Percentiles rank a stretch among this genome's conserved stretches.
These are phyloP conservation scores for Pseudoatta argentina DNA, from an alignment of 1,140 invertebrate species.

Conservation along the genomic window DNA sequence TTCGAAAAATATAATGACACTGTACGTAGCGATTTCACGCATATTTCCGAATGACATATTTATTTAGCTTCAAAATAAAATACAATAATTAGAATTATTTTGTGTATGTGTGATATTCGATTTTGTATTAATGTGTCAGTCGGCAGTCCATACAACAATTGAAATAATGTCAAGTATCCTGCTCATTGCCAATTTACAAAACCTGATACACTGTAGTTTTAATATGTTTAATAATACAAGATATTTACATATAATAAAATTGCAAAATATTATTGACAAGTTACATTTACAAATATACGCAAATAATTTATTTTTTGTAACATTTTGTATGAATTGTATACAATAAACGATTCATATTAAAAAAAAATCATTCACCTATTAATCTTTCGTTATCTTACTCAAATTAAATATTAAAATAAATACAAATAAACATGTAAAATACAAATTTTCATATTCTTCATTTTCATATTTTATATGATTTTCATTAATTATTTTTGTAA, in stretches of 20 bases:
- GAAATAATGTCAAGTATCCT: constrained; percentile 73
- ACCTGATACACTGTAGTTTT: constrained; percentile 6
- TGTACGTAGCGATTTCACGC: constrained; percentile 61
- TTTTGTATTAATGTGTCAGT: constrained; percentile 79
- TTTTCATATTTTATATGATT: not conserved
- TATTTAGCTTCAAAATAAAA: constrained; percentile 70
- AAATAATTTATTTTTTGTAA: constrained; percentile 23
- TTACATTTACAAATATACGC: constrained; percentile 10
- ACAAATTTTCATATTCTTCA: not conserved
- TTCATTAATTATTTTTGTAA: not conserved
- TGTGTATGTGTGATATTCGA: constrained; percentile 71
- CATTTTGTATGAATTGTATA: constrained; percentile 12
- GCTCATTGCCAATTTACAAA: constrained; percentile 76
- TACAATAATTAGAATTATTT: constrained; percentile 69
- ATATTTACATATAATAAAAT: constrained; percentile 7
- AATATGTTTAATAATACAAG: constrained; percentile 4
- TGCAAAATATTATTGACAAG: not conserved
- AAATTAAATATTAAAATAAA: too few species aligned
- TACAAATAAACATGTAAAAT: not conserved
- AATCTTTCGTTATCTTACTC: too few species aligned
- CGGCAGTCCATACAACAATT: constrained; percentile 79
- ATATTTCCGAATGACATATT: constrained; percentile 64
- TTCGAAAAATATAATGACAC: constrained; percentile 75
- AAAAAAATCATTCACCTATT: not conserved
- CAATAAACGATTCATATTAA: constrained; percentile 6